Base-by-base conservation (phyloP, 2,888 invertebrate genomes). In the Ophion costatus region DNA sequence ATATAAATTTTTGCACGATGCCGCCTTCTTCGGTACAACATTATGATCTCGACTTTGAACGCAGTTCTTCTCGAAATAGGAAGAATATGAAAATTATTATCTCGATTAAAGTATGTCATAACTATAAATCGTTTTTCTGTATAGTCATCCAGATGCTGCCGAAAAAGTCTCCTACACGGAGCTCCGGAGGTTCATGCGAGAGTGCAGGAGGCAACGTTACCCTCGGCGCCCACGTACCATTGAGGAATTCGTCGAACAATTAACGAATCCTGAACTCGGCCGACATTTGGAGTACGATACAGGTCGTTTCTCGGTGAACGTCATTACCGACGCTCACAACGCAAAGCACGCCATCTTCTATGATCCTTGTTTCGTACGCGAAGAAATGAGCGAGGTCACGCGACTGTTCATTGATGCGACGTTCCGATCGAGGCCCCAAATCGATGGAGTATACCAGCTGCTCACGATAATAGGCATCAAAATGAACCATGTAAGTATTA, bases 381-480 rank as follows among this genome's bases (percentile, higher is more conserved):
- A 38, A 9, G 73, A 82, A 42, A 77, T 78, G 77, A 29, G 38
- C 17, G 57, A 73, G 2, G 73, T 78, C 0, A 38, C 56, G 14
- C 59, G 59, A 61, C 11, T 82, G 9, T 76, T 80, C 7, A 67
- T 80, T 20, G 80, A 80, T 14, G 29, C 29, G 29, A 29, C 29
- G 29, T 29, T 29, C 29, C 29, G 29, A 29, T 29, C 29, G 29
- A 29, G 45, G 38, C 80, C 80, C 9, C 66, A 24, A 24, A 17
- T 80, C 7, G n/a, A 56, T n/a, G 80, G 61, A 11, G 67, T 64
- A 5, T 57, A 64, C n/a, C 80, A 80, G 20, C 66, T 80, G 7
- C 45, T 74, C 1, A 80, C 80, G 10, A 38, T 80, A 14, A 74
- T 80, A 71, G 80, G 74, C 11, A n/a, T 80, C 4, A 80, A 74